Evolutionary conservation across 2,888 invertebrate genomes (phyloP).

Genomic region (Agonopterix arenella): DNA sequence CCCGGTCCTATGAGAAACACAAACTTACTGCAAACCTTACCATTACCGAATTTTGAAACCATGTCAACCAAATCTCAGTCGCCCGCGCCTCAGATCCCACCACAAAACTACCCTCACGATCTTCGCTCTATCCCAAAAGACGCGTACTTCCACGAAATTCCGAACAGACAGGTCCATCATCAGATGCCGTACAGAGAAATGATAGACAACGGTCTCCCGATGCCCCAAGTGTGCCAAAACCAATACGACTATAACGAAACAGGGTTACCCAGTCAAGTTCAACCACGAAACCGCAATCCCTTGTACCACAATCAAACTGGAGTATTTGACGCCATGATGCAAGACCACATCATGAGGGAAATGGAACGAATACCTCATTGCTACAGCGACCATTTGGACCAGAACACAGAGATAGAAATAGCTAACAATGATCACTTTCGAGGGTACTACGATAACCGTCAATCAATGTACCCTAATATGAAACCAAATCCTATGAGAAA

Average conservation of each 20-base stretch:
- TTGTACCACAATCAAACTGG: conserved; percentile 62
- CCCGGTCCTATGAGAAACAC: conserved; percentile 76
- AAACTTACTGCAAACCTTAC: conserved; percentile 68
- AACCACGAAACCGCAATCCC: conserved; percentile 59
- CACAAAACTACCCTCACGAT: conserved; percentile 37
- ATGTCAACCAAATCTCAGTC: conserved; percentile 62
- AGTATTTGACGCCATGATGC: conserved; percentile 72
- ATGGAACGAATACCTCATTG: conserved; percentile 70
- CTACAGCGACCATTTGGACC: conserved; percentile 64
- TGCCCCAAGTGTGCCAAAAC: conserved; percentile 40
- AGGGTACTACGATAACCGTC: conserved; percentile 57
- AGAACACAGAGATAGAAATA: conserved; percentile 68
- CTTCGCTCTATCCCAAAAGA: conserved; percentile 72
- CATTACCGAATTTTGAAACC: conserved; percentile 77
- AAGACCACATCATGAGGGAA: conserved; percentile 69
- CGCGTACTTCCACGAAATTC: conserved; percentile 78
- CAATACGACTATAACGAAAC: conserved; percentile 49
- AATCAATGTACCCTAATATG: conserved; percentile 39
- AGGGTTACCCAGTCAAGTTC: conserved; percentile 45
- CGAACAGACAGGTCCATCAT: conserved; percentile 56
- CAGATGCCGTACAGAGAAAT: conserved; percentile 52
- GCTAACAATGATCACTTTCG: conserved; percentile 64
- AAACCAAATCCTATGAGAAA: conserved; percentile 37
- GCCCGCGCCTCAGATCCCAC: conserved; percentile 43
- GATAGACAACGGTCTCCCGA: conserved; percentile 43